Percentiles rank a stretch among this genome's conserved stretches.
Evolutionary conservation across 2,797 vertebrate species (phyloP).

Genomic region (Scarus forsteni): DNA sequence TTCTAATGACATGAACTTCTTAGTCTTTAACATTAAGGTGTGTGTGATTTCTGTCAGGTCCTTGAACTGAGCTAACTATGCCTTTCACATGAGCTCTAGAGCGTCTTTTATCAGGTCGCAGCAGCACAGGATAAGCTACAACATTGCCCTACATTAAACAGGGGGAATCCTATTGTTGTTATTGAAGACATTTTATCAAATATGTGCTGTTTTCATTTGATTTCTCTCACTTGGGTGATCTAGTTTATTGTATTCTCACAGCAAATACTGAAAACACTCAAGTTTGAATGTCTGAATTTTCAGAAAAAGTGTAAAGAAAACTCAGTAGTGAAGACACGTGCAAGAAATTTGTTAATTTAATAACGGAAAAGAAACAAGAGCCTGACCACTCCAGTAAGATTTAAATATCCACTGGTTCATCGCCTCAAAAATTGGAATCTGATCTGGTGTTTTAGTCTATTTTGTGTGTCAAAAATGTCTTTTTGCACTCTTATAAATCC

Average conservation of each 20-base stretch:
- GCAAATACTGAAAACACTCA: too few relatives aligned
- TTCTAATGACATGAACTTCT: slow-evolving; percentile 54
- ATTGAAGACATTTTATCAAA: slow-evolving; percentile 34
- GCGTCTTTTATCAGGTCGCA: slow-evolving; percentile 75
- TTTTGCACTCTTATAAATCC: too few relatives aligned
- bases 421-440: too few relatives aligned
- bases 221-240: slow-evolving; percentile 44
- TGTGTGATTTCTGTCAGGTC: slow-evolving; percentile 68
- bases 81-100: slow-evolving; percentile 69
- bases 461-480: too few relatives aligned
- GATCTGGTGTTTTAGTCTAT: too few relatives aligned
- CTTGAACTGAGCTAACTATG: slow-evolving; percentile 67
- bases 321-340: too few relatives aligned
- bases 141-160: slow-evolving; percentile 39
- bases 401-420: background rate
- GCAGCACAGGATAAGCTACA: slow-evolving; percentile 80
- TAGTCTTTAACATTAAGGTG: slow-evolving; percentile 70
- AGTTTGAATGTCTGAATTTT: background rate
- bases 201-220: slow-evolving; percentile 24
- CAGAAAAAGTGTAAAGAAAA: too few relatives aligned
- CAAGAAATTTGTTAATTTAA: too few relatives aligned
- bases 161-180: slow-evolving; percentile 21
- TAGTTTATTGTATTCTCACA: slow-evolving; percentile 12
- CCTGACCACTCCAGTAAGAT: slow-evolving; percentile 13
- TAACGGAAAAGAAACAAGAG: background rate